These are phyloP conservation scores for Tyrannus savana DNA, from an alignment of 2,113 vertebrate species.

Conservation along the genomic window DNA sequence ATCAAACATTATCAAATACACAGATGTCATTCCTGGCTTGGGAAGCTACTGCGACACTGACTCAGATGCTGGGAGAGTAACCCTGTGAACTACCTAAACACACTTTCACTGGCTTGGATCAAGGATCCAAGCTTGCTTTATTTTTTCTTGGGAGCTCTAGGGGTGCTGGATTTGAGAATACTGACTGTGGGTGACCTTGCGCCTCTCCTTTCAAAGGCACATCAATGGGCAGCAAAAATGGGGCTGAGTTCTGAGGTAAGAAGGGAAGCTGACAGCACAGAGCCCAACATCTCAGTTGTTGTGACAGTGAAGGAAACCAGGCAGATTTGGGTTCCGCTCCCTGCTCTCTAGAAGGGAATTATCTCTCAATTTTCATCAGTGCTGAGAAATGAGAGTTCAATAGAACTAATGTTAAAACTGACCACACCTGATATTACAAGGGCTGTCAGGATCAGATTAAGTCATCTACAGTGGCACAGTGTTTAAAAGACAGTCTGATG, in stretches of 20 bases:
- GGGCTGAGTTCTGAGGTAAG: neutral
- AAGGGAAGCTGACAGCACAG: neutral
- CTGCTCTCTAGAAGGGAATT: neutral
- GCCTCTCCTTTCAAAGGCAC: neutral
- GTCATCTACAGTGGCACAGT: neutral
- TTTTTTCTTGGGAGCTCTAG: too few species aligned
- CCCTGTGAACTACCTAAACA: neutral
- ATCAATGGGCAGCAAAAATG: neutral
- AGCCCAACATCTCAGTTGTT: neutral
- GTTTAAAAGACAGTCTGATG: neutral
- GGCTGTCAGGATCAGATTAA: neutral
- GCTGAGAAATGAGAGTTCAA: neutral
- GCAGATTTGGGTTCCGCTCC: neutral
- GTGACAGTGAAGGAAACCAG: neutral
- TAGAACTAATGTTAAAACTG: neutral
- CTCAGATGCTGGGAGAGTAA: neutral
- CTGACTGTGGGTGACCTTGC: neutral
- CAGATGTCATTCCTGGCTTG: neutral
- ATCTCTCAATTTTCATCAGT: neutral
- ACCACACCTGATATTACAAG: neutral
- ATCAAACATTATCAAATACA: fast-evolving
- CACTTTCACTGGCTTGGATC: neutral
- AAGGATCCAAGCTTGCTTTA: neutral
- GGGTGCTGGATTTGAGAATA: neutral
- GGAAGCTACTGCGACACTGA: neutral